Evolutionary conservation across 1,140 invertebrate species (phyloP).

Genomic region (Eumaeus atala): DNA sequence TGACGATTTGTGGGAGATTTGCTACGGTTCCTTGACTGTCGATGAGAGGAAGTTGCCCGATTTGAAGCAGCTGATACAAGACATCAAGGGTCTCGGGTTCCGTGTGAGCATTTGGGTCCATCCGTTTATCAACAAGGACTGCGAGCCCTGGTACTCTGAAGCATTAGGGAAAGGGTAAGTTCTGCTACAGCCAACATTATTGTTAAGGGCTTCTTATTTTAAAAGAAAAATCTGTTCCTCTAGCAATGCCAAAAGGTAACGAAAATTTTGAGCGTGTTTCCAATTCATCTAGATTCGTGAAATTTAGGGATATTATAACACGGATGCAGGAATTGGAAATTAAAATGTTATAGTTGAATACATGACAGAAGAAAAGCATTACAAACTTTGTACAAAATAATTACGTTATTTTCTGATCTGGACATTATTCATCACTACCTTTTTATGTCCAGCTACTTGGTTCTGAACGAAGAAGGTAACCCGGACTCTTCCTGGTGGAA

Average conservation of each 20-base stretch:
- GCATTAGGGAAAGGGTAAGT: constrained; percentile 73
- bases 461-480: constrained; percentile 76
- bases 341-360: no score
- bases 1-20: constrained; percentile 93
- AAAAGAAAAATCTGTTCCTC: no score
- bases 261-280: neutral
- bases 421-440: no score
- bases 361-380: no score
- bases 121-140: constrained; percentile 90
- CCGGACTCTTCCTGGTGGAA: constrained; percentile 89
- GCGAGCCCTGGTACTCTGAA: constrained; percentile 76
- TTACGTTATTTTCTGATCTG: no score
- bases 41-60: constrained; percentile 83
- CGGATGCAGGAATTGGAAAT: no score
- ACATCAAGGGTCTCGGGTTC: constrained; percentile 81
- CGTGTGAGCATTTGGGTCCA: constrained; percentile 90
- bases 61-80: constrained; percentile 74
- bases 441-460: constrained; percentile 65
- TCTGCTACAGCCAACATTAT: no score
- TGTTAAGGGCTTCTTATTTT: no score
- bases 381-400: no score
- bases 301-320: neutral
- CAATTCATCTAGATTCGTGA: neutral
- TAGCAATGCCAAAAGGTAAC: no score
- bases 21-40: constrained; percentile 89